Evolutionary conservation across 1,140 invertebrate genomes (phyloP), one percentile per base, ranked within the genome.

Genomic region (Coptotermes formosanus): DNA sequence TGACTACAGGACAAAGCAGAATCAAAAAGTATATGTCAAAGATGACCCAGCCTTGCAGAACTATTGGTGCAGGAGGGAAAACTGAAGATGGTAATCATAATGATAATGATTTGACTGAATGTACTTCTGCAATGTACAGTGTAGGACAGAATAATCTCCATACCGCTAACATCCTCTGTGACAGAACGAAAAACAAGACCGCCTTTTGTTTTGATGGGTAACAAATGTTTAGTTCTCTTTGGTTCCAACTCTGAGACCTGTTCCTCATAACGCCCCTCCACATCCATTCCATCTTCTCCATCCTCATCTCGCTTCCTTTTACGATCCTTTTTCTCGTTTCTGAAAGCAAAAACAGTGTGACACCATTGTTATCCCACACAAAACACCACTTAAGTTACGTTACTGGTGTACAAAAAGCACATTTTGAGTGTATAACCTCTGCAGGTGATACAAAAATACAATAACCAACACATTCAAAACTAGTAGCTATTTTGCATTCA

Each of bases 141-240:
- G 1, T 21, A 55, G 7, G 0, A 1, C 52, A 55, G 52, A 30
- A 75, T 12, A 75, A n/a, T 75, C 64, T 75, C 25, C 52, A 55
- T 55, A 75, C 64, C 64, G 30, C 25, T 52, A n/a, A 52, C 8
- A 23, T 84, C 83, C 19, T 52, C 83, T 52, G 45, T 21, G 25
- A 52, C 52, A 21, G 83, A 52, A 52, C 45, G 83, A 21, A 30
- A 23, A 44, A 86, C 9, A 21, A 86, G 9, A 19, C 85, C 85
- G 4, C 81, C 44, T 86, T 86, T 86, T 1, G 85, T 86, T 82
- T 86, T 86, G 6, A 86, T 86, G 19, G 85, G 85, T 23, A 86
- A 75, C 21, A 86, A 32, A 23, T 43, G 75, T 82, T 86, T 86
- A 48, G 52, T 86, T 12, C 75, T 64, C 52, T 86, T 86, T 21